These are phyloP conservation scores for Dromaius novaehollandiae DNA, from an alignment of 2,113 vertebrate species.

Conservation along the genomic window DNA sequence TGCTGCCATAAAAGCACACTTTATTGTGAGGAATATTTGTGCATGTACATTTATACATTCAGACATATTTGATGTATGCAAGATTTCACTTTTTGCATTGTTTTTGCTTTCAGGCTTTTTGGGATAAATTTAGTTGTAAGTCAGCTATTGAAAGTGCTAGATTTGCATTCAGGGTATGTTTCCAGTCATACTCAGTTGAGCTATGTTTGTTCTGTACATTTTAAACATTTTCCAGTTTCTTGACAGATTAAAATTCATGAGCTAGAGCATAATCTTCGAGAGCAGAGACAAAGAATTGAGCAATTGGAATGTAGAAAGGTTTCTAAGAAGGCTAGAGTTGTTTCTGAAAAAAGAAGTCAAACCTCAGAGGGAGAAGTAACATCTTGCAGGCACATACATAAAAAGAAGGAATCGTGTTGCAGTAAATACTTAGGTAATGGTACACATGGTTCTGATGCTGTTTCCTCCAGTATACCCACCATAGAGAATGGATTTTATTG, in stretches of 20 bases:
- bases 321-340: constrained; percentile 1
- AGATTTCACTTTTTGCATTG: not conserved
- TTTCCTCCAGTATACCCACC: not conserved
- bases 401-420: constrained; percentile 40
- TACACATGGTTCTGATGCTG: not conserved
- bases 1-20: not conserved
- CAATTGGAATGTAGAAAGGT: constrained; percentile 52
- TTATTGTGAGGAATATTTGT: accelerated
- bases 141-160: not conserved
- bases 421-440: constrained; percentile 64
- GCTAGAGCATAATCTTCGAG: constrained; percentile 59
- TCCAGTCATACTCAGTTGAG: not conserved
- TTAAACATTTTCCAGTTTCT: not conserved
- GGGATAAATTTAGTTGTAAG: not conserved
- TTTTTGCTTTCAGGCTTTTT: not conserved
- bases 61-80: not conserved
- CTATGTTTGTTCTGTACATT: not conserved
- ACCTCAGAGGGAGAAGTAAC: not conserved
- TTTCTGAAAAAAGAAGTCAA: constrained; percentile 19
- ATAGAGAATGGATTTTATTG: not conserved
- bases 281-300: constrained; percentile 57
- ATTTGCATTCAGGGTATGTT: not conserved
- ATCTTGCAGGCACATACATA: not conserved
- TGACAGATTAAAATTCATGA: constrained; percentile 61
- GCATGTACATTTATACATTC: not conserved